Conservation (phyloP, 2,113 vertebrate genomes). For the Gymnorhina tibicen region DNA sequence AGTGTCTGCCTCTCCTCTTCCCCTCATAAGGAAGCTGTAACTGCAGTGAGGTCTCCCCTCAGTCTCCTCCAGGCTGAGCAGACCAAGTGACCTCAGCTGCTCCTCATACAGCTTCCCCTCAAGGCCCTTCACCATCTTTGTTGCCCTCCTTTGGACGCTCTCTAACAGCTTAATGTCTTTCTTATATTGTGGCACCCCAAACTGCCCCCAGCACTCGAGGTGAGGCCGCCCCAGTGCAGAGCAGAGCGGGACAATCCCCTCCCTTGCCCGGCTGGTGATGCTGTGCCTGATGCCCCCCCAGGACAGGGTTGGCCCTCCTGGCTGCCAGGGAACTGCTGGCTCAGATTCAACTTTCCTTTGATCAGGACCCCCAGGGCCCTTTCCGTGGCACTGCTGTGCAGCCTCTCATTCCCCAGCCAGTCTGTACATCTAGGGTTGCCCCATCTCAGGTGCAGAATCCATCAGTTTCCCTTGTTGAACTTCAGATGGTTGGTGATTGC, state of each 20-base stretch:
- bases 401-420: not conserved
- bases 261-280: fast-evolving
- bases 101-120: fast-evolving
- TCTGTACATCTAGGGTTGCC: not conserved
- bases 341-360: fast-evolving
- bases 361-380: not conserved
- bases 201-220: not conserved
- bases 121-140: fast-evolving
- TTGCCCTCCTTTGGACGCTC: not conserved
- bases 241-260: not conserved
- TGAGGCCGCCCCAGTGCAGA: not conserved
- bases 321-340: not conserved
- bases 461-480: not conserved
- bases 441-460: not conserved
- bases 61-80: not conserved
- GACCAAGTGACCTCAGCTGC: fast-evolving
- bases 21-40: fast-evolving
- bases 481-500: not conserved
- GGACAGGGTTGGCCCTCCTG: not conserved
- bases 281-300: not conserved
- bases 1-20: fast-evolving
- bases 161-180: fast-evolving
- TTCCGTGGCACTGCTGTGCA: fast-evolving
- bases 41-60: not conserved
- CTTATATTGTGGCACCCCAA: fast-evolving